Evolutionary conservation across 2,888 invertebrate genomes (phyloP).

Genomic region (Agrotis exclamationis): DNA sequence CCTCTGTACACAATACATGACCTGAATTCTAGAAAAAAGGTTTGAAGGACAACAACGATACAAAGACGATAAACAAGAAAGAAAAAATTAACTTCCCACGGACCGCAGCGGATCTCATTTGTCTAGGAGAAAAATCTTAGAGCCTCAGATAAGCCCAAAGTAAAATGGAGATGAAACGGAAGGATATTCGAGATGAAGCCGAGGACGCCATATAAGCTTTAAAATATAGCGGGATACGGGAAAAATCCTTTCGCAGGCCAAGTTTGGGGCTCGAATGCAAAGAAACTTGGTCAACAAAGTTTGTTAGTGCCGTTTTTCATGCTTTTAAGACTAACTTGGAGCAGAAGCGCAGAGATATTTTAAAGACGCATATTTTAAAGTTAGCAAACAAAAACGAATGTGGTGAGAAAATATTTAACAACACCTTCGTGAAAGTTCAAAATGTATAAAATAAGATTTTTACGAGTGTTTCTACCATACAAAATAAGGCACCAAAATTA

Average conservation of each 20-base stretch:
- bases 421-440: slow-evolving; percentile 32
- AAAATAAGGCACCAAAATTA: slow-evolving; percentile 3
- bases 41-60: slow-evolving; percentile 60
- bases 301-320: slow-evolving; percentile 59
- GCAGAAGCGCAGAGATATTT: slow-evolving; percentile 42
- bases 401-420: slow-evolving; percentile 31
- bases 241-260: slow-evolving; percentile 70
- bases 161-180: slow-evolving; percentile 86
- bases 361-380: slow-evolving; percentile 56
- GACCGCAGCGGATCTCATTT: slow-evolving; percentile 76
- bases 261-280: slow-evolving; percentile 63
- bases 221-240: slow-evolving; percentile 79
- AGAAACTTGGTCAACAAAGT: slow-evolving; percentile 69
- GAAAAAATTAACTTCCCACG: slow-evolving; percentile 71
- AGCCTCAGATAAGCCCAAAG: slow-evolving; percentile 81
- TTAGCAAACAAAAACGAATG: slow-evolving; percentile 49
- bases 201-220: slow-evolving; percentile 77
- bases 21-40: slow-evolving; percentile 61
- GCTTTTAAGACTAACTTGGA: slow-evolving; percentile 56
- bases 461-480: slow-evolving; percentile 16
- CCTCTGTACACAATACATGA: slow-evolving; percentile 50
- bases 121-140: slow-evolving; percentile 78
- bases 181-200: slow-evolving; percentile 80
- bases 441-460: slow-evolving; percentile 29
- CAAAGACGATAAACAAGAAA: slow-evolving; percentile 68